Conservation (phyloP, 2,113 vertebrate species). For the Sphaerodactylus townsendi region DNA sequence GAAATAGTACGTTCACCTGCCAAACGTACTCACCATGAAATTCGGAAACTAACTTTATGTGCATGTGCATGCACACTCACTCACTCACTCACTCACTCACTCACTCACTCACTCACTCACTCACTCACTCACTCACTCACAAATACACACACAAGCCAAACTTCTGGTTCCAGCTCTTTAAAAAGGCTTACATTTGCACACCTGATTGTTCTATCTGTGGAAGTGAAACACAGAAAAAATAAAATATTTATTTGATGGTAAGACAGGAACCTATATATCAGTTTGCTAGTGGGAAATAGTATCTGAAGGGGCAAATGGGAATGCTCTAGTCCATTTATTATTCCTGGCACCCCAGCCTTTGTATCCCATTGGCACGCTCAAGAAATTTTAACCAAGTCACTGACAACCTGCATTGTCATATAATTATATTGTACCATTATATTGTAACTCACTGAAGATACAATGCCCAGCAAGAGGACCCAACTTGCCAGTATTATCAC, state of each 20-base stretch:
- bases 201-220: neutral
- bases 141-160: neutral
- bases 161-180: neutral
- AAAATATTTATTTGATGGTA: neutral
- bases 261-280: neutral
- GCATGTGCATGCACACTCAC: too few relatives aligned
- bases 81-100: too few relatives aligned
- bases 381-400: neutral
- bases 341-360: neutral
- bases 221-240: neutral
- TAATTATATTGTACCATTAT: neutral
- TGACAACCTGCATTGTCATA: neutral
- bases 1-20: too few relatives aligned
- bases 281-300: conserved; percentile 16
- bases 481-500: neutral
- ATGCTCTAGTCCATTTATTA: too few relatives aligned
- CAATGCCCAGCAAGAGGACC: neutral
- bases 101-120: too few relatives aligned
- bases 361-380: neutral
- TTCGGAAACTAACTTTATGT: too few relatives aligned
- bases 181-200: neutral
- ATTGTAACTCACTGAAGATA: neutral
- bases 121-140: too few relatives aligned
- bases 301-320: too few relatives aligned
- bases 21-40: too few relatives aligned